Evolutionary conservation across 2,113 vertebrate species (phyloP).

Genomic region (Suricata suricatta): DNA sequence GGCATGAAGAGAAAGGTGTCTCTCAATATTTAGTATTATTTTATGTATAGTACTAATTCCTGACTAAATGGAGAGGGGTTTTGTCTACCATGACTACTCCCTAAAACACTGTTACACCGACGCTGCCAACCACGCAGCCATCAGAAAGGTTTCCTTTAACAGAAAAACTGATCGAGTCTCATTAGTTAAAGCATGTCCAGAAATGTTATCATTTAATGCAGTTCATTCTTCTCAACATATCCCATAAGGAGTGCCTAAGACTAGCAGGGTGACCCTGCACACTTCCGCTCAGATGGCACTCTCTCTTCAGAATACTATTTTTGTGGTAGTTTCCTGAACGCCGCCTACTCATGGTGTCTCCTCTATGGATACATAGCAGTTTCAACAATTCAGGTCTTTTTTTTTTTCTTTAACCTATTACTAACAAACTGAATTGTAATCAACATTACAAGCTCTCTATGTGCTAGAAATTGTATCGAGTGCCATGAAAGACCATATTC

Average conservation of each 20-base stretch:
- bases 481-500: background rate
- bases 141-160: background rate
- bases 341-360: background rate
- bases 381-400: background rate
- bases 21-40: background rate
- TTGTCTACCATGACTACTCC: background rate
- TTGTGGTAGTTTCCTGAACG: background rate
- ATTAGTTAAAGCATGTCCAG: background rate
- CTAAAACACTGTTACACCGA: background rate
- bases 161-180: background rate
- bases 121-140: fast-evolving
- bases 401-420: background rate
- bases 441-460: background rate
- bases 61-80: background rate
- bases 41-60: background rate
- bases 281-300: background rate
- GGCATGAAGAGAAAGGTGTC: background rate
- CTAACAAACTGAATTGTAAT: background rate
- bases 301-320: background rate
- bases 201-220: background rate
- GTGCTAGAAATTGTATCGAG: background rate
- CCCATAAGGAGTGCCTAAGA: background rate
- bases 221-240: background rate
- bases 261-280: background rate
- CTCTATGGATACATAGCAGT: background rate